These are phyloP conservation scores for Xylocampa areola DNA, from an alignment of 2,888 invertebrate genomes.

Conservation along the genomic window DNA sequence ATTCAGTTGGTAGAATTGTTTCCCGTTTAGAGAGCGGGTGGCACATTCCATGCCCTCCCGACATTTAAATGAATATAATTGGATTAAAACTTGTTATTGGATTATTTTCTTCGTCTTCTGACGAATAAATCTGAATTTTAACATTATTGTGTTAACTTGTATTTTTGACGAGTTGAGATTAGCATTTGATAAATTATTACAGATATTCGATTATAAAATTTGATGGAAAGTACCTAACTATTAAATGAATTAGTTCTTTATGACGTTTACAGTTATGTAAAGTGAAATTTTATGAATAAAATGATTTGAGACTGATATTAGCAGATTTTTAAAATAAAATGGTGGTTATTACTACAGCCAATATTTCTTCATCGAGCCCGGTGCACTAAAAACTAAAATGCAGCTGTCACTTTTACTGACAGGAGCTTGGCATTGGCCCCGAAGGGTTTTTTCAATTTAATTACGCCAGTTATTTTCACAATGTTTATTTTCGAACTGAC, in stretches of 20 bases:
- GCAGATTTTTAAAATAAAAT: no score
- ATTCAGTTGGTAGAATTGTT: conserved; percentile 69
- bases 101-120: conserved; percentile 53
- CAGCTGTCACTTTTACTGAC: no score
- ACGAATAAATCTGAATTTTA: conserved; percentile 55
- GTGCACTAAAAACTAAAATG: no score
- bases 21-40: conserved; percentile 68
- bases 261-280: no score
- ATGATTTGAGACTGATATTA: no score
- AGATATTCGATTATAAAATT: neutral
- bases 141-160: conserved; percentile 39
- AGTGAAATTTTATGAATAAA: no score
- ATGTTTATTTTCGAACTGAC: no score
- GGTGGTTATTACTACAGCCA: no score
- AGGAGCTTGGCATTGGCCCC: conserved; percentile 1
- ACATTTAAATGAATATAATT: conserved; percentile 71
- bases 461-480: conserved; percentile 8
- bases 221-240: no score
- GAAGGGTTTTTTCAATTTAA: conserved; percentile 12
- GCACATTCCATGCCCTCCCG: conserved; percentile 60
- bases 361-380: no score
- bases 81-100: conserved; percentile 65
- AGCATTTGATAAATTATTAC: conserved; percentile 1
- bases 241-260: no score
- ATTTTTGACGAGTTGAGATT: conserved; percentile 11